phyloP scores from a whole-genome alignment of 2,113 vertebrate genomes.

The Apeltes quadracus region DNA sequence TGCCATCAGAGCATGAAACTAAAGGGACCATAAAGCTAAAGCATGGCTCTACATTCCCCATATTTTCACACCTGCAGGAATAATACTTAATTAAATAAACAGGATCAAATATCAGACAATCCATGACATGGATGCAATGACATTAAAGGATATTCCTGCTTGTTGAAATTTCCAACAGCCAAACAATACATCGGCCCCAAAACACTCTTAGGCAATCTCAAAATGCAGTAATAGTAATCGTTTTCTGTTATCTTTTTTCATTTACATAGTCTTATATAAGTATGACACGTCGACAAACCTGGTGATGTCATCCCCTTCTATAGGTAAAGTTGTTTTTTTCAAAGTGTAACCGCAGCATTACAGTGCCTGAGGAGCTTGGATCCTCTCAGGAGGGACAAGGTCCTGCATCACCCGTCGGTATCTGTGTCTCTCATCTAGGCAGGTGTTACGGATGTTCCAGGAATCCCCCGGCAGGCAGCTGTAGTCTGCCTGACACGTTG shows the following conservation, averaged over 20 bases:
- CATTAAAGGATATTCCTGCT: slow-evolving; percentile 4
- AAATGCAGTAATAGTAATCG: slow-evolving; percentile 29
- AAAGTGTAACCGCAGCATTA: slow-evolving; percentile 34
- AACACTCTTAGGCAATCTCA: slow-evolving; percentile 6
- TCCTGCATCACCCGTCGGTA: slow-evolving; percentile 29
- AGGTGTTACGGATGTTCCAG: slow-evolving; percentile 46
- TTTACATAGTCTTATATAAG: slow-evolving; percentile 51
- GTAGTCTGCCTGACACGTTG: background rate
- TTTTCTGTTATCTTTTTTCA: slow-evolving; percentile 24
- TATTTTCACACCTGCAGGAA: background rate
- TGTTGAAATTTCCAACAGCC: slow-evolving; percentile 26
- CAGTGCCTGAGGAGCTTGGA: slow-evolving; percentile 19
- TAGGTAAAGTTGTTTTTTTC: slow-evolving; percentile 1
- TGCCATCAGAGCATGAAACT: background rate
- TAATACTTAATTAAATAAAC: slow-evolving; percentile 16
- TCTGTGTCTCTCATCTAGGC: slow-evolving; percentile 39
- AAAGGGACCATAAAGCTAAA: background rate
- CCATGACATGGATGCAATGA: background rate
- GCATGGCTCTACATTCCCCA: slow-evolving; percentile 6
- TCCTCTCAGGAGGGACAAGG: slow-evolving; percentile 31
- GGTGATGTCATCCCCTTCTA: slow-evolving; percentile 45
- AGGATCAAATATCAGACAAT: background rate
- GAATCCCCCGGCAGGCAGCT: slow-evolving; percentile 7
- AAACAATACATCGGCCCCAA: slow-evolving; percentile 31
- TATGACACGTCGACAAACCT: slow-evolving; percentile 48